Percentiles rank a stretch among this genome's conserved stretches.
These are phyloP conservation scores for Argynnis bischoffii DNA, from an alignment of 2,888 invertebrate species.

Conservation along the genomic window DNA sequence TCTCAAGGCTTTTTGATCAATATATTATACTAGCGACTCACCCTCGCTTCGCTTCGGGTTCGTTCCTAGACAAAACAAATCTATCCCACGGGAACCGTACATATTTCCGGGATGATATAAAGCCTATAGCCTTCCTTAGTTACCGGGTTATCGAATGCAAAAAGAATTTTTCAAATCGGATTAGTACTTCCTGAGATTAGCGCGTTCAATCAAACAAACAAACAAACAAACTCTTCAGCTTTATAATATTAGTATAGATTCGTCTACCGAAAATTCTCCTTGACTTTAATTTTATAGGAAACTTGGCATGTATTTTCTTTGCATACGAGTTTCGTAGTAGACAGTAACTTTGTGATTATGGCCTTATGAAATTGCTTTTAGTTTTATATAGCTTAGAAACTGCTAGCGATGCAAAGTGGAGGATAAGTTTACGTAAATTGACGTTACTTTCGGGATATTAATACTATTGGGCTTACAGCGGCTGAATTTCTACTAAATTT, in stretches of 20 bases:
- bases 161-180: too few relatives aligned
- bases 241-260: too few relatives aligned
- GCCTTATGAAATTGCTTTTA: constrained; percentile 42
- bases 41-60: too few relatives aligned
- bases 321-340: constrained; percentile 32
- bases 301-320: constrained; percentile 37
- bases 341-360: constrained; percentile 41
- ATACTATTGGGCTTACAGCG: constrained; percentile 18
- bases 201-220: too few relatives aligned
- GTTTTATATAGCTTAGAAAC: constrained; percentile 41
- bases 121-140: too few relatives aligned
- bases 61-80: too few relatives aligned
- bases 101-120: too few relatives aligned
- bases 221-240: too few relatives aligned
- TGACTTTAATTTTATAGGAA: constrained; percentile 34
- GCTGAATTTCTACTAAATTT: constrained; percentile 8
- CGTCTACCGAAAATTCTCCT: constrained; percentile 19
- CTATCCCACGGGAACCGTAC: too few relatives aligned
- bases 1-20: background rate
- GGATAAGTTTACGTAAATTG: constrained; percentile 40
- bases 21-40: too few relatives aligned
- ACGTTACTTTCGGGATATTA: constrained; percentile 33
- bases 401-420: constrained; percentile 38
- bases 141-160: too few relatives aligned
- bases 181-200: too few relatives aligned